Percentiles rank a stretch among this genome's conserved stretches.
Evolutionary conservation across 37 sponge, comb jelly and placozoan species (phyloP).

Genomic region (Halisarca cf. caerulea): DNA sequence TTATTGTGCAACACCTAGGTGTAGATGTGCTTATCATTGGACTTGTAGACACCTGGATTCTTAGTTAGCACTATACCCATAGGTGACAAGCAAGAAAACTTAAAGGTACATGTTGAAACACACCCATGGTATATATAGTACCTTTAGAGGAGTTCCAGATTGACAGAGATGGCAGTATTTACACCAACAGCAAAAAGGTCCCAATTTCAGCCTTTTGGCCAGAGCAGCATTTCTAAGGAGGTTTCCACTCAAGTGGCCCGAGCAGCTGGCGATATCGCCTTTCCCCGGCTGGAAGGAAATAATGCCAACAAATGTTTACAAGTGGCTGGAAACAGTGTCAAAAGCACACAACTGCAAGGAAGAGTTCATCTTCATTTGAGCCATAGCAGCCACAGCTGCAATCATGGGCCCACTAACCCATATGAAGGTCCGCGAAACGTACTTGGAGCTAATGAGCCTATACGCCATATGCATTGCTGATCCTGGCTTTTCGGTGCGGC

Average conservation of each 20-base stretch:
- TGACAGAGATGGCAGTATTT: background rate
- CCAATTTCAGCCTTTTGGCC: background rate
- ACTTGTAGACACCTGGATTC: too few species aligned
- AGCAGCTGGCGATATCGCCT: background rate
- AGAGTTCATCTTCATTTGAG: constrained; percentile 2
- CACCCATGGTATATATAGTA: too few species aligned
- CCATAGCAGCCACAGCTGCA: constrained; percentile 4
- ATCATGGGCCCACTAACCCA: constrained; percentile 13
- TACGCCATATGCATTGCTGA: constrained; percentile 14
- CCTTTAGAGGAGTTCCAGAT: too few species aligned
- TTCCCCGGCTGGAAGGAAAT: background rate
- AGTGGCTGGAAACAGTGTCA: constrained; percentile 8
- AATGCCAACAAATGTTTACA: background rate
- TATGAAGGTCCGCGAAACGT: constrained; percentile 7
- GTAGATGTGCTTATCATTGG: too few species aligned
- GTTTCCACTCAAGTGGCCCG: background rate
- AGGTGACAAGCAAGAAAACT: too few species aligned
- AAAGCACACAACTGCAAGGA: constrained; percentile 3
- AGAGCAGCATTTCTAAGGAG: background rate
- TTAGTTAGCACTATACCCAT: too few species aligned
- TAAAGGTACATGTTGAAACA: too few species aligned
- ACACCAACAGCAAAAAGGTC: background rate
- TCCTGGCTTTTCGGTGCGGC: background rate
- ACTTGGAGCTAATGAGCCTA: background rate
- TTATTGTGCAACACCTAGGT: too few species aligned